A percentile compares a stretch with the other conserved stretches of the same genome.
Evolutionary conservation across 2,888 invertebrate genomes (phyloP).

Genomic region (Sipha maydis): DNA sequence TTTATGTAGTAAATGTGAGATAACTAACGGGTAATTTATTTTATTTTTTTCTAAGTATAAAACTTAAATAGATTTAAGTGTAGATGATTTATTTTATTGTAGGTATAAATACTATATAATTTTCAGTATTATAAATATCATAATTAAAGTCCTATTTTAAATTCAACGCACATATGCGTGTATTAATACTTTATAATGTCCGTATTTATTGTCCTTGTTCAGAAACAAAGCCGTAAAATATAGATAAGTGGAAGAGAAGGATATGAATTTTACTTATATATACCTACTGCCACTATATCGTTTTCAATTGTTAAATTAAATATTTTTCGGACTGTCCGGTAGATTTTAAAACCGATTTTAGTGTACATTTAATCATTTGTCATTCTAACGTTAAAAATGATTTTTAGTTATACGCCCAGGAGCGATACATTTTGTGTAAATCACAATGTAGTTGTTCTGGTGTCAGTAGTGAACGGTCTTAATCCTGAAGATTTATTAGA

Average conservation of each 20-base stretch:
- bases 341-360: neutral
- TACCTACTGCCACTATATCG: neutral
- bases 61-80: neutral
- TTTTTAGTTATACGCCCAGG: conserved; percentile 51
- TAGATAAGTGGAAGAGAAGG: conserved; percentile 33
- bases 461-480: conserved; percentile 34
- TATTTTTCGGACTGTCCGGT: conserved; percentile 12
- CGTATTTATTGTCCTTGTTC: conserved; percentile 47
- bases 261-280: neutral
- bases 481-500: conserved; percentile 54
- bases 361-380: conserved; percentile 5
- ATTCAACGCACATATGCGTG: conserved; percentile 14
- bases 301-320: conserved; percentile 21
- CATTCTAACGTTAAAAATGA: conserved; percentile 24
- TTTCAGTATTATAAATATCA: neutral
- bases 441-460: conserved; percentile 31
- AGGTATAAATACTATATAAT: neutral
- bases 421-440: conserved; percentile 28
- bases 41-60: no score
- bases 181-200: conserved; percentile 32
- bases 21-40: no score
- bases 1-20: no score
- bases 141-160: neutral
- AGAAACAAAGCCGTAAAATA: conserved; percentile 32
- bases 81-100: neutral